phyloP scores from a whole-genome alignment of 2,888 invertebrate genomes.

The Hydrotaea diabolus region DNA sequence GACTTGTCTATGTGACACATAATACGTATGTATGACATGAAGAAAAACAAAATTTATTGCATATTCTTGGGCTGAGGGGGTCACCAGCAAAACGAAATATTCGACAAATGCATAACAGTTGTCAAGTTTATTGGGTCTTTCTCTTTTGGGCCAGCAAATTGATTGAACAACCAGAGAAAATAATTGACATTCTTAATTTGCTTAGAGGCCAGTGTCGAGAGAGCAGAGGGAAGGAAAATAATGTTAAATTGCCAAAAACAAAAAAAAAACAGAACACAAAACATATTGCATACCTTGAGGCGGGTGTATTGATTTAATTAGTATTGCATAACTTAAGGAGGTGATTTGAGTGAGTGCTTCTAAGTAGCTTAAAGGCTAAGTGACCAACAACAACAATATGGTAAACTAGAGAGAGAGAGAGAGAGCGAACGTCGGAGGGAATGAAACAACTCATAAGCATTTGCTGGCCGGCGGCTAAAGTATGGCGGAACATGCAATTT shows the following conservation, averaged over 20 bases:
- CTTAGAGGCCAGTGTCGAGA: not conserved
- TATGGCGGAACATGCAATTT: constrained; percentile 59
- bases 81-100: too few species aligned
- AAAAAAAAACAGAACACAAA: too few species aligned
- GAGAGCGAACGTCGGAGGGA: too few species aligned
- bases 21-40: not conserved
- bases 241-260: too few species aligned
- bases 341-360: not conserved
- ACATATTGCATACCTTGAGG: constrained; percentile 20
- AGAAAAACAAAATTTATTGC: not conserved
- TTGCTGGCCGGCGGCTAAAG: constrained; percentile 27
- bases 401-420: not conserved
- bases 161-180: not conserved
- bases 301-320: constrained; percentile 11
- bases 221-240: too few species aligned
- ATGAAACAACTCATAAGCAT: not conserved
- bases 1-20: not conserved
- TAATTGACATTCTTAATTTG: not conserved
- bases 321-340: constrained; percentile 20
- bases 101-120: too few species aligned
- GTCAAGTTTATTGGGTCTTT: too few species aligned
- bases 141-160: not conserved
- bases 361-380: not conserved
- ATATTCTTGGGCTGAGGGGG: not conserved
- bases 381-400: not conserved